These are phyloP conservation scores for Myiothlypis coronata DNA, from an alignment of 2,797 vertebrate species.

Conservation along the genomic window DNA sequence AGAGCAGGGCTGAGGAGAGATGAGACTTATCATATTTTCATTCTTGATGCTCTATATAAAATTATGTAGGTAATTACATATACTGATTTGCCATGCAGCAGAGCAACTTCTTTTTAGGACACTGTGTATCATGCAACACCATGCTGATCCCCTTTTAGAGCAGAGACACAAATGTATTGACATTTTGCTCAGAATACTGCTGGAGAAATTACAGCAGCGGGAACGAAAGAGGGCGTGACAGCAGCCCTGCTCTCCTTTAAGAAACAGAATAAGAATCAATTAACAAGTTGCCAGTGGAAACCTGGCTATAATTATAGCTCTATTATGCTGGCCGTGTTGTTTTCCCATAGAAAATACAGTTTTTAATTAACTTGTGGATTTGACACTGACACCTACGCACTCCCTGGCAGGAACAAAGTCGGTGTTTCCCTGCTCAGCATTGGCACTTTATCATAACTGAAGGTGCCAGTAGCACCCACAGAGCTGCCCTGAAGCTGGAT, in stretches of 20 bases:
- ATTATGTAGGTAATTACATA: slow-evolving; percentile 52
- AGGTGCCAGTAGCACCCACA: background rate
- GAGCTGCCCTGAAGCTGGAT: background rate
- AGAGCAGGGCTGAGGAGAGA: slow-evolving; percentile 35
- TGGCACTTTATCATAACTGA: background rate
- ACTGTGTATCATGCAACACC: background rate
- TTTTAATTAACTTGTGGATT: slow-evolving; percentile 65
- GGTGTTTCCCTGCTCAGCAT: background rate
- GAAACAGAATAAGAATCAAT: slow-evolving; percentile 52
- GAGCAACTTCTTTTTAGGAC: slow-evolving; percentile 15
- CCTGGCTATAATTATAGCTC: slow-evolving; percentile 56
- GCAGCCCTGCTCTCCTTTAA: slow-evolving; percentile 27
- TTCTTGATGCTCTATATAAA: slow-evolving; percentile 62
- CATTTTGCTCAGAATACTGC: background rate
- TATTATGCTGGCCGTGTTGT: slow-evolving; percentile 45
- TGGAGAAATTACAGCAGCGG: slow-evolving; percentile 1
- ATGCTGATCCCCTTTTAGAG: background rate
- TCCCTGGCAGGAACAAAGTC: background rate
- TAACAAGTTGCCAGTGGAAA: slow-evolving; percentile 64
- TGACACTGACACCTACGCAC: background rate
- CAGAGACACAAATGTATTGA: background rate
- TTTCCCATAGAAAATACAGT: slow-evolving; percentile 47
- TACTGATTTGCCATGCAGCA: background rate
- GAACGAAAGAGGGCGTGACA: slow-evolving; percentile 37
- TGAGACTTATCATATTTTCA: slow-evolving; percentile 50